phyloP scores from a whole-genome alignment of 64 coral and sea anemone genomes.

The Montipora foliosa region DNA sequence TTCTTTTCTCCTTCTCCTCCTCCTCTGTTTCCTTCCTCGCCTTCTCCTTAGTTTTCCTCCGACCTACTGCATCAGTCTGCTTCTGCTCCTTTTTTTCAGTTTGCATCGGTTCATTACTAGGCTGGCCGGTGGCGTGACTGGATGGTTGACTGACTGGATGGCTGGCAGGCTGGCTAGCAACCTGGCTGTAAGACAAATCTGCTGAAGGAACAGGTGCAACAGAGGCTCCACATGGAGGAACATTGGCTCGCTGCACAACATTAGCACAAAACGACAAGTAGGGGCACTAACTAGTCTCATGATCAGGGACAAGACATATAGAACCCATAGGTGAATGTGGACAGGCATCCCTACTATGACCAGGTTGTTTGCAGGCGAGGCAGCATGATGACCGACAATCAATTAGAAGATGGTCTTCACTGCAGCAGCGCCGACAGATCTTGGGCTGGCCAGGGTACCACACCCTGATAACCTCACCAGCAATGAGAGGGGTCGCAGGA shows the following conservation, averaged over 20 bases:
- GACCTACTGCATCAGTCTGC: too few species aligned
- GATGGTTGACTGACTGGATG: too few species aligned
- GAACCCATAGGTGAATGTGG: not conserved
- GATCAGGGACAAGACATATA: not conserved
- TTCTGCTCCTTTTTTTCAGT: too few species aligned
- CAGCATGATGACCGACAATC: not conserved
- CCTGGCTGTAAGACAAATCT: too few species aligned
- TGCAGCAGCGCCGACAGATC: not conserved
- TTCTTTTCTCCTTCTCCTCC: too few species aligned
- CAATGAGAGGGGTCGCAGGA: not conserved
- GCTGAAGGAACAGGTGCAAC: too few species aligned
- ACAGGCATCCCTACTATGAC: not conserved
- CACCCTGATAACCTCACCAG: not conserved
- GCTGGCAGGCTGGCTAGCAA: too few species aligned
- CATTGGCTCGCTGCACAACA: not conserved
- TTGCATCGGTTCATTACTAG: too few species aligned
- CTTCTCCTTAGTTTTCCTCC: too few species aligned
- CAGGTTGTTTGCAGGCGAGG: not conserved
- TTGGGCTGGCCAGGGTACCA: not conserved
- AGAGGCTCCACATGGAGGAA: too few species aligned
- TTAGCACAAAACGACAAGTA: not conserved
- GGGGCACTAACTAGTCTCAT: not conserved
- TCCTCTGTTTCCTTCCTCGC: too few species aligned
- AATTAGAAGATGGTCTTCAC: not conserved
- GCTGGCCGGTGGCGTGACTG: too few species aligned